A percentile compares a stretch with the other conserved stretches of the same genome.
These are phyloP conservation scores for Pterostichus madidus DNA, from an alignment of 2,888 invertebrate species.

Conservation along the genomic window DNA sequence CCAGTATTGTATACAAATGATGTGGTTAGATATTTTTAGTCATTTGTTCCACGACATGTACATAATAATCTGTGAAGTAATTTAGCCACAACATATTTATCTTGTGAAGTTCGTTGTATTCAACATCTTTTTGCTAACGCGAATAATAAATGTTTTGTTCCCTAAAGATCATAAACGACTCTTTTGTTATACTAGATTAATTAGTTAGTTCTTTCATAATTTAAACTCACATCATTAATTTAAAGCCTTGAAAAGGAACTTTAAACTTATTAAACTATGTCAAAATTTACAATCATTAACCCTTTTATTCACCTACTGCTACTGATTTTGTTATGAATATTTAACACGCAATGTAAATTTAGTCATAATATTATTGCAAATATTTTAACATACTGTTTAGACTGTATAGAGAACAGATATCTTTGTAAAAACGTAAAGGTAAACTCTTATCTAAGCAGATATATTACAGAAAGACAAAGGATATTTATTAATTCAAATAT, in stretches of 20 bases:
- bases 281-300: slow-evolving; percentile 8
- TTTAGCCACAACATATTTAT: slow-evolving; percentile 43
- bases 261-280: slow-evolving; percentile 30
- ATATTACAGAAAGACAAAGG: too few relatives aligned
- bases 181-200: slow-evolving; percentile 45
- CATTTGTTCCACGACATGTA: slow-evolving; percentile 3
- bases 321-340: not conserved
- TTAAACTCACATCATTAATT: slow-evolving; percentile 39
- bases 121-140: slow-evolving; percentile 38
- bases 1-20: not conserved
- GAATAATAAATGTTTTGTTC: slow-evolving; percentile 34
- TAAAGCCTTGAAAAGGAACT: slow-evolving; percentile 4
- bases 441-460: too few relatives aligned
- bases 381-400: too few relatives aligned
- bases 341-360: too few relatives aligned
- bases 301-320: not conserved
- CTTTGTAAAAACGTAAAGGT: too few relatives aligned
- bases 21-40: slow-evolving; percentile 1
- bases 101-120: slow-evolving; percentile 17
- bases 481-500: too few relatives aligned
- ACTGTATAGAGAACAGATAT: too few relatives aligned
- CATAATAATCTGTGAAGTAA: slow-evolving; percentile 41
- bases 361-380: too few relatives aligned
- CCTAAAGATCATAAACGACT: slow-evolving; percentile 36
- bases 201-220: slow-evolving; percentile 21